Percentiles rank a stretch among this genome's conserved stretches.
These are phyloP conservation scores for Doryteuthis pealeii DNA, from an alignment of 1,140 invertebrate species.

Conservation along the genomic window DNA sequence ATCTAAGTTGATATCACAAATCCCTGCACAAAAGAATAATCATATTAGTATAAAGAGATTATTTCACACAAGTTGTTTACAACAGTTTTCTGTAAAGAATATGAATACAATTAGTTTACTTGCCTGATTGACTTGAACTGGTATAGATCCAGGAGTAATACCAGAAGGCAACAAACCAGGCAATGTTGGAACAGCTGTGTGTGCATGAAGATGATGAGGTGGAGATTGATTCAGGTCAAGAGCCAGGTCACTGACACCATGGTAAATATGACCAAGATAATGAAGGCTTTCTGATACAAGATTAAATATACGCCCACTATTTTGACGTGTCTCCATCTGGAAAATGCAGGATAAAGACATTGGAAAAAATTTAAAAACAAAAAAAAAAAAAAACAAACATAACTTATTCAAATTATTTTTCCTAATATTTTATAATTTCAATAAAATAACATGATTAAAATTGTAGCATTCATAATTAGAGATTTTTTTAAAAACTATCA, in stretches of 20 bases:
- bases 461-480: too few relatives aligned
- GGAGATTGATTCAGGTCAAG: constrained; percentile 71
- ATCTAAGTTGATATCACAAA: too few relatives aligned
- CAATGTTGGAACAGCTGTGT: constrained; percentile 48
- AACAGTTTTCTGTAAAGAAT: too few relatives aligned
- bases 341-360: constrained; percentile 1
- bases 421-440: too few relatives aligned
- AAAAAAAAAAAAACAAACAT: too few relatives aligned
- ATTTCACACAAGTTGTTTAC: too few relatives aligned
- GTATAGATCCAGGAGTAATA: constrained; percentile 73
- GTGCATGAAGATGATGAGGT: constrained; percentile 70
- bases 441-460: too few relatives aligned
- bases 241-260: constrained; percentile 83
- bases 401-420: too few relatives aligned
- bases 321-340: constrained; percentile 26
- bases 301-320: constrained; percentile 69
- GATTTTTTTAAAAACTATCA: too few relatives aligned
- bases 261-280: constrained; percentile 81
- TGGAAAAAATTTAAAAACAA: too few relatives aligned
- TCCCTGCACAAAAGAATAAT: too few relatives aligned
- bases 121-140: constrained; percentile 65
- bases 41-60: too few relatives aligned
- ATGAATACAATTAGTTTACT: background rate
- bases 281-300: constrained; percentile 79
- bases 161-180: constrained; percentile 59